These are phyloP conservation scores for Anguilla rostrata DNA, from an alignment of 2,113 vertebrate genomes.

Conservation along the genomic window DNA sequence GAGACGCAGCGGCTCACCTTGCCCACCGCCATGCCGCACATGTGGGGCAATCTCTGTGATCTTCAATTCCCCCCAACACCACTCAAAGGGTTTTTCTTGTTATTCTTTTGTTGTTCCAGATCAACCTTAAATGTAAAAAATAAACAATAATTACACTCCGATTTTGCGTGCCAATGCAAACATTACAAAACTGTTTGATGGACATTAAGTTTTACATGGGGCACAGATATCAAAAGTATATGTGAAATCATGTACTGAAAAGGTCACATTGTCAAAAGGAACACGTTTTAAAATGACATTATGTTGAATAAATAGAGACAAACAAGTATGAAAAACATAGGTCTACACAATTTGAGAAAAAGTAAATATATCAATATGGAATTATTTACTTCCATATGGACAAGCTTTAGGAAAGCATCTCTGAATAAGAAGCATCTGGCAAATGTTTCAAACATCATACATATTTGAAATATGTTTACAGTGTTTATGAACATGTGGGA, in stretches of 20 bases:
- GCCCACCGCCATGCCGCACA: conserved; percentile 32
- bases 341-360: background rate
- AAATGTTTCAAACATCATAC: conserved; percentile 55
- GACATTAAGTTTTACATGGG: background rate
- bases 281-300: background rate
- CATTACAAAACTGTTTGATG: background rate
- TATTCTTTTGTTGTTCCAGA: background rate
- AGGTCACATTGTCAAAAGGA: background rate
- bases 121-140: conserved; percentile 25
- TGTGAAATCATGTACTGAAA: background rate
- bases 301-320: conserved; percentile 36
- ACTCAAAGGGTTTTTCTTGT: conserved; percentile 10
- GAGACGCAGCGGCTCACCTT: conserved; percentile 53
- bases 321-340: conserved; percentile 9
- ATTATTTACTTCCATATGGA: conserved; percentile 43
- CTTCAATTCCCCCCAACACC: conserved; percentile 26
- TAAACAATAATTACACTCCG: conserved; percentile 11
- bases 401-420: conserved; percentile 31
- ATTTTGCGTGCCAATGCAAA: conserved; percentile 5
- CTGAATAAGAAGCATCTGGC: conserved; percentile 46
- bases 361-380: background rate
- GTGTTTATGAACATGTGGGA: conserved; percentile 42
- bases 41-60: conserved; percentile 21
- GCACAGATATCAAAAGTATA: background rate
- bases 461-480: conserved; percentile 64